phyloP scores from a whole-genome alignment of 1,140 invertebrate genomes.

The Brachionus sp. region DNA sequence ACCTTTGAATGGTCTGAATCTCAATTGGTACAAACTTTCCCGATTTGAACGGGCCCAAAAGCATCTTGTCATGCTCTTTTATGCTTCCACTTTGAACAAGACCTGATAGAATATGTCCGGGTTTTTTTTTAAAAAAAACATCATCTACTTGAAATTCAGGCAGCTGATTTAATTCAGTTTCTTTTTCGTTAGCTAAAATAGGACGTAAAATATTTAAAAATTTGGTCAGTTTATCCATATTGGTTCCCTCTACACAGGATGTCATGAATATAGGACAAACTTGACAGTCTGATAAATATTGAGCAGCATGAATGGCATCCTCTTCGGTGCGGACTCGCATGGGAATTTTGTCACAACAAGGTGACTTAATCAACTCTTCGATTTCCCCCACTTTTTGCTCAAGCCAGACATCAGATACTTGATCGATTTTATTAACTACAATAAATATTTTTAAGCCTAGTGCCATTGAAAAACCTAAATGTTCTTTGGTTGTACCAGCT shows the following conservation, averaged over 20 bases:
- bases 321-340: conserved; percentile 89
- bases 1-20: conserved; percentile 80
- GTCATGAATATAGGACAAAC: conserved; percentile 78
- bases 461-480: conserved; percentile 88
- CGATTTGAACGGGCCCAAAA: conserved; percentile 76
- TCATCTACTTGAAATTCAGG: conserved; percentile 60
- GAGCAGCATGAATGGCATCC: conserved; percentile 91
- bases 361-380: conserved; percentile 88
- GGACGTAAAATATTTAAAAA: conserved; percentile 74
- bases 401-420: conserved; percentile 93
- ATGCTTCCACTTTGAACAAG: conserved; percentile 81
- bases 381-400: conserved; percentile 88
- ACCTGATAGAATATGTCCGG: conserved; percentile 71
- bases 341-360: conserved; percentile 86
- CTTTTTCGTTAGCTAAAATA: conserved; percentile 68
- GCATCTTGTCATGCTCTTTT: conserved; percentile 73
- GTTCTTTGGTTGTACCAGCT: conserved; percentile 98
- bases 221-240: conserved; percentile 64
- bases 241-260: conserved; percentile 87
- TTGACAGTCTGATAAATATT: conserved; percentile 70
- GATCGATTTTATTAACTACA: conserved; percentile 97
- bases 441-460: conserved; percentile 96
- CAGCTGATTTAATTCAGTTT: conserved; percentile 66
- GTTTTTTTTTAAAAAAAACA: conserved; percentile 43
- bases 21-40: conserved; percentile 75